Percentiles rank a stretch among this genome's conserved stretches.
Evolutionary conservation across 1,140 invertebrate species (phyloP).

Genomic region (Pseudomyrmex dendroicus): DNA sequence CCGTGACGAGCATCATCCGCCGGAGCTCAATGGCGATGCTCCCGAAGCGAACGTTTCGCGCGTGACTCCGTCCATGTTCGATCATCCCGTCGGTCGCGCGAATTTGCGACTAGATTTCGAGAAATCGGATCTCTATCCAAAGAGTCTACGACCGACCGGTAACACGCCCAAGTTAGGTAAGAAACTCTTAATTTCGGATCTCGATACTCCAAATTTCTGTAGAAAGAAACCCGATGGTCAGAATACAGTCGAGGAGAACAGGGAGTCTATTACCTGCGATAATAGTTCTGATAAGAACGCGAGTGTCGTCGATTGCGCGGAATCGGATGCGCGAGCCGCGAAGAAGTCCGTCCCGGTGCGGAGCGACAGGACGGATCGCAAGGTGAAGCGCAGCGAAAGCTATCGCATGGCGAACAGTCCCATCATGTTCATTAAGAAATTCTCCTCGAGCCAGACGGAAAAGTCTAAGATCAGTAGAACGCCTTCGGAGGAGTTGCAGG

Average conservation of each 20-base stretch:
- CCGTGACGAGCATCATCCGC: constrained; percentile 57
- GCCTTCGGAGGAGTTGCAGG: constrained; percentile 84
- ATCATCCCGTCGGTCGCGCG: neutral
- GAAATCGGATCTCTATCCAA: constrained; percentile 68
- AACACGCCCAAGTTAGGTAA: constrained; percentile 80
- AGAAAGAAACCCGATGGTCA: constrained; percentile 32
- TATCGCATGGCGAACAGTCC: constrained; percentile 93
- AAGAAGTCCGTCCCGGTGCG: constrained; percentile 59
- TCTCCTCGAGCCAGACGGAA: constrained; percentile 74
- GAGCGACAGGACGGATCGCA: constrained; percentile 72
- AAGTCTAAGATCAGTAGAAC: constrained; percentile 82
- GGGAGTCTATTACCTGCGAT: neutral
- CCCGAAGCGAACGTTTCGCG: neutral
- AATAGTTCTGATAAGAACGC: neutral
- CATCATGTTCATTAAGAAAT: constrained; percentile 86
- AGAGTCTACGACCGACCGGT: constrained; percentile 71
- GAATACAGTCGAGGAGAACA: constrained; percentile 3
- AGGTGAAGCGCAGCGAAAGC: constrained; percentile 93
- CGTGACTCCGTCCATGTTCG: constrained; percentile 6
- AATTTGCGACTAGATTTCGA: constrained; percentile 58
- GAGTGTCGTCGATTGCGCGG: constrained; percentile 19
- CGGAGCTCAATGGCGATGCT: neutral
- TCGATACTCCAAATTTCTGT: constrained; percentile 74
- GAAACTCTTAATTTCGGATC: constrained; percentile 77
- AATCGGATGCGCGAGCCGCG: constrained; percentile 8